Conservation (phyloP, 2,797 vertebrate species). For the Scarus forsteni region DNA sequence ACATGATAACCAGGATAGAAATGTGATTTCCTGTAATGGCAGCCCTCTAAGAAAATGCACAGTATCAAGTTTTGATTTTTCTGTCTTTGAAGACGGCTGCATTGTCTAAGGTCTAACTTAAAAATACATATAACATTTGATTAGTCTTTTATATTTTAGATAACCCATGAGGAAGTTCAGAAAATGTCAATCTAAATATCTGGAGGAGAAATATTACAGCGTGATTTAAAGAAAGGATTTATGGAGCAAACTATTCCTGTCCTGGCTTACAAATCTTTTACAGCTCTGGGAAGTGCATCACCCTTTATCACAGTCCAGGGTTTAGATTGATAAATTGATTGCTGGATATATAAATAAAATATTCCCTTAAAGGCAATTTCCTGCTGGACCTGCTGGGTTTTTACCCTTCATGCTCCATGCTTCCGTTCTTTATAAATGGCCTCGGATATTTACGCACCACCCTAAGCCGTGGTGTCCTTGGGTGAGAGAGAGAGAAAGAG, state of each 20-base stretch:
- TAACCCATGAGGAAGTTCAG: no score
- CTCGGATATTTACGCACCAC: constrained; percentile 45
- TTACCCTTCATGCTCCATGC: constrained; percentile 54
- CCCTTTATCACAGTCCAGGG: neutral
- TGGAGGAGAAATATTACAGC: neutral
- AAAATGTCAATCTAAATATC: no score
- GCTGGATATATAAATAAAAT: constrained; percentile 11
- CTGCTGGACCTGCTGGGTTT: constrained; percentile 22
- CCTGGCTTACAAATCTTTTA: neutral
- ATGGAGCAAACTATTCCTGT: neutral
- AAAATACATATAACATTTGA: no score
- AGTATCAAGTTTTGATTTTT: no score
- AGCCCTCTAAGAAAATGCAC: no score
- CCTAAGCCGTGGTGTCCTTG: constrained; percentile 59
- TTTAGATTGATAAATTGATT: constrained; percentile 6
- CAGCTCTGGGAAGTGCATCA: neutral
- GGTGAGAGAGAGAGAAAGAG: constrained; percentile 22
- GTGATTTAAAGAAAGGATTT: neutral
- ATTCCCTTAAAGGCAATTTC: constrained; percentile 11
- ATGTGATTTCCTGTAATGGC: no score
- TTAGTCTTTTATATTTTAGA: no score
- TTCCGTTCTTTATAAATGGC: constrained; percentile 57
- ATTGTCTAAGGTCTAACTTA: no score
- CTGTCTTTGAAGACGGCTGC: no score
- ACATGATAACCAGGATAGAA: no score